These are phyloP conservation scores for Taphrorychus bicolor DNA, from an alignment of 2,888 invertebrate species.

Conservation along the genomic window DNA sequence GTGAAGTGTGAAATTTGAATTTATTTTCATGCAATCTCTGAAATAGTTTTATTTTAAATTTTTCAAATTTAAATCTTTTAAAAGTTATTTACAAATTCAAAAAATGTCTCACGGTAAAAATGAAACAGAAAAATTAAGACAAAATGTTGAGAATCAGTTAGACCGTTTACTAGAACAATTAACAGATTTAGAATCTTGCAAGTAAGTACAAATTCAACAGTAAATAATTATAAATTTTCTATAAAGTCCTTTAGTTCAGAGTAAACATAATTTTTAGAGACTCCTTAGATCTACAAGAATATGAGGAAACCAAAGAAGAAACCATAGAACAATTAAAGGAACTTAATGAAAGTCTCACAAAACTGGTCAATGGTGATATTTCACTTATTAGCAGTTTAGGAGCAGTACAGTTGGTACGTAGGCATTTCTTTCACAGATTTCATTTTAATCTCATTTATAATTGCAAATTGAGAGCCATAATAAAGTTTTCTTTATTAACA, in stretches of 20 bases:
- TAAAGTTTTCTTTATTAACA: neutral
- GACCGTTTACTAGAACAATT: constrained; percentile 73
- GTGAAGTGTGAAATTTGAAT: too few relatives aligned
- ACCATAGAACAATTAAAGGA: constrained; percentile 76
- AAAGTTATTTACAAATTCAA: neutral
- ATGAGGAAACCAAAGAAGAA: constrained; percentile 72
- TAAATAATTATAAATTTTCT: too few relatives aligned
- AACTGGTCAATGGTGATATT: constrained; percentile 71
- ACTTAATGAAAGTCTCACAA: constrained; percentile 68
- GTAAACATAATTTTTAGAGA: too few relatives aligned
- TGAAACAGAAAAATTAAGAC: constrained; percentile 69
- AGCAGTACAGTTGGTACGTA: constrained; percentile 68
- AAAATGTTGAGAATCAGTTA: constrained; percentile 72
- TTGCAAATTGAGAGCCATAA: too few relatives aligned
- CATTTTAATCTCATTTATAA: neutral
- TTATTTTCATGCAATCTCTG: too few relatives aligned
- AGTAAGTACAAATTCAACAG: constrained; percentile 58
- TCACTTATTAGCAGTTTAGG: constrained; percentile 71
- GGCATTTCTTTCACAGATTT: too few relatives aligned
- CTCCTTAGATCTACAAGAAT: constrained; percentile 70
- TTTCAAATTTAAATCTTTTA: too few relatives aligned
- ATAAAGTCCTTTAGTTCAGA: too few relatives aligned
- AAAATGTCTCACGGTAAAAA: constrained; percentile 60
- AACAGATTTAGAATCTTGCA: constrained; percentile 73
- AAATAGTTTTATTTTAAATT: too few relatives aligned